These are phyloP conservation scores for Eilema griseolum DNA, from an alignment of 2,888 invertebrate genomes.

Conservation along the genomic window DNA sequence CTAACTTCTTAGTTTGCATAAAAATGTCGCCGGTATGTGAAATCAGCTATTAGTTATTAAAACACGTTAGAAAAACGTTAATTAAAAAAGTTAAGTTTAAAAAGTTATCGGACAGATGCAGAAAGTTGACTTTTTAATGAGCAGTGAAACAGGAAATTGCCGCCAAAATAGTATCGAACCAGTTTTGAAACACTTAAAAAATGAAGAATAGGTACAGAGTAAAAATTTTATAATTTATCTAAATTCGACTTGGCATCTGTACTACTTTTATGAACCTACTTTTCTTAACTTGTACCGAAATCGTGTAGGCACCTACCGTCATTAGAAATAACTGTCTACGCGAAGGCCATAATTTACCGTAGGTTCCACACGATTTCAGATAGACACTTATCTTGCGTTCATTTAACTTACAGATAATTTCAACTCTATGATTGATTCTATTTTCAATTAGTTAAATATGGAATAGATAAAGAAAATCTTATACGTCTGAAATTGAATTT, in stretches of 20 bases:
- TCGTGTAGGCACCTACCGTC: slow-evolving; percentile 45
- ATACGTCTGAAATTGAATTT: neutral
- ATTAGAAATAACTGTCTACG: slow-evolving; percentile 49
- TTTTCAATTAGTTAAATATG: neutral
- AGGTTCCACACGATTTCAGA: slow-evolving; percentile 50
- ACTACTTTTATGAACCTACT: slow-evolving; percentile 43
- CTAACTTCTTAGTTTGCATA: slow-evolving; percentile 47
- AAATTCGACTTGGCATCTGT: slow-evolving; percentile 18
- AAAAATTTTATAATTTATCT: neutral
- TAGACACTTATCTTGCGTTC: slow-evolving; percentile 34
- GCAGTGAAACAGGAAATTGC: slow-evolving; percentile 15
- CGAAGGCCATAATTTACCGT: slow-evolving; percentile 51
- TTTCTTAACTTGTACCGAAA: slow-evolving; percentile 46
- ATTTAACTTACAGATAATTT: slow-evolving; percentile 31
- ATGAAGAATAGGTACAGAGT: neutral
- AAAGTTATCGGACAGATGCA: slow-evolving; percentile 16
- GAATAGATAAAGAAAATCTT: neutral
- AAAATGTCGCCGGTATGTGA: slow-evolving; percentile 44
- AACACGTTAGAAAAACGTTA: slow-evolving; percentile 31
- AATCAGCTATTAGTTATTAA: slow-evolving; percentile 37
- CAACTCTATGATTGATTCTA: neutral
- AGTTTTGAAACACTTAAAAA: slow-evolving; percentile 5
- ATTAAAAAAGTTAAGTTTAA: slow-evolving; percentile 23
- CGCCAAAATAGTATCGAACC: slow-evolving; percentile 14
- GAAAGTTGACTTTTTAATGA: slow-evolving; percentile 17